A percentile compares a stretch with the other conserved stretches of the same genome.
Evolutionary conservation across 2,888 invertebrate species (phyloP).

Genomic region (Drosophila birchii): DNA sequence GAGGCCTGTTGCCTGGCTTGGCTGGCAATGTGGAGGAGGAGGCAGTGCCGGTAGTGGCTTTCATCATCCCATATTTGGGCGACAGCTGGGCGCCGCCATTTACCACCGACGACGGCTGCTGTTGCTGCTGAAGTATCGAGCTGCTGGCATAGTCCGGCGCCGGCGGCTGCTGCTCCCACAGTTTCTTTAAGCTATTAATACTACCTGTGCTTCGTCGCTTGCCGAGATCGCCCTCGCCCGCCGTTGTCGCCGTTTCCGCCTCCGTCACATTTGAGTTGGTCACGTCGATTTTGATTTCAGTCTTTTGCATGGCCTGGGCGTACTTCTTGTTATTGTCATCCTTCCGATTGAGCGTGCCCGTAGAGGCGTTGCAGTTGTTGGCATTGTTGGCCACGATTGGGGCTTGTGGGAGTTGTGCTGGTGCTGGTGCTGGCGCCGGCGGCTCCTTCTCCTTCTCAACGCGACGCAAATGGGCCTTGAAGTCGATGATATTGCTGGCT

Average conservation of each 20-base stretch:
- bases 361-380: constrained; percentile 54
- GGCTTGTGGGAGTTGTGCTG: constrained; percentile 28
- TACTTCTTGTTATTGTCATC: constrained; percentile 61
- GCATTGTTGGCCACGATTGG: constrained; percentile 41
- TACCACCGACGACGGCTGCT: constrained; percentile 34
- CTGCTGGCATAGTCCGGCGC: constrained; percentile 80
- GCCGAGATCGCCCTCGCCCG: constrained; percentile 88
- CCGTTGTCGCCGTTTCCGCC: constrained; percentile 48
- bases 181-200: constrained; percentile 95
- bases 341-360: constrained; percentile 51
- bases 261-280: constrained; percentile 61
- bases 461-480: constrained; percentile 93
- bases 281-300: constrained; percentile 85
- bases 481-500: constrained; percentile 89
- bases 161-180: constrained; percentile 92
- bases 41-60: constrained; percentile 74
- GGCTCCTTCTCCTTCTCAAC: constrained; percentile 87
- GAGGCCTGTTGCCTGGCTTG: constrained; percentile 78
- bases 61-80: constrained; percentile 86
- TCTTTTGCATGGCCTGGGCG: constrained; percentile 81
- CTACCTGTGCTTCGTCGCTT: constrained; percentile 96
- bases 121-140: constrained; percentile 57
- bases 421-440: constrained; percentile 42
- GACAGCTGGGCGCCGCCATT: constrained; percentile 72
- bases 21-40: constrained; percentile 51